Evolutionary conservation across 2,113 vertebrate genomes (phyloP).

Genomic region (Camelus dromedarius): DNA sequence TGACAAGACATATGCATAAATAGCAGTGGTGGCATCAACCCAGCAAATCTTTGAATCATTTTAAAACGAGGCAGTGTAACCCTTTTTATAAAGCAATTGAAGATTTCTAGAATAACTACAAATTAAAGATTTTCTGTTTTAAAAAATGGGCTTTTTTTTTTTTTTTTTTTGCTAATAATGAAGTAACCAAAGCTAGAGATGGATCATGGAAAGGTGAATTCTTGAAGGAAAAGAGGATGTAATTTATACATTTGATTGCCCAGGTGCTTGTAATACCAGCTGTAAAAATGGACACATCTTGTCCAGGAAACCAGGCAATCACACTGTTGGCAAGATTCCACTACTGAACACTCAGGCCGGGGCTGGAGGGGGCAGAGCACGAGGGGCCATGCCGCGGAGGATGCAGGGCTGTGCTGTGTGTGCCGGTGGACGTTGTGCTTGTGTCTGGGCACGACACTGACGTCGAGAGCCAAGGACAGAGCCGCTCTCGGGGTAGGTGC

Average conservation of each 20-base stretch:
- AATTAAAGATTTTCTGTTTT: not conserved
- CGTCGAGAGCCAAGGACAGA: accelerated
- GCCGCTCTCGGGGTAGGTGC: accelerated
- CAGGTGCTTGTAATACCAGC: not conserved
- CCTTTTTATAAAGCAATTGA: not conserved
- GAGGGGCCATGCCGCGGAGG: accelerated
- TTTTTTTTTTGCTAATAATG: not conserved
- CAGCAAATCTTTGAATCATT: not conserved
- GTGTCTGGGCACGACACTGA: not conserved
- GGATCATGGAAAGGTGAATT: not conserved
- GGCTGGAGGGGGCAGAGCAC: accelerated
- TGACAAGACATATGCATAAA: not conserved
- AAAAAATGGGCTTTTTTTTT: not conserved
- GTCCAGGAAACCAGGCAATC: not conserved
- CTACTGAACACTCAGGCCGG: accelerated
- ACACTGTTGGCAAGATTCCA: not conserved
- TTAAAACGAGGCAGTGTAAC: not conserved
- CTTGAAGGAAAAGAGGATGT: not conserved
- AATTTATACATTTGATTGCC: not conserved
- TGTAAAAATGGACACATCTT: not conserved
- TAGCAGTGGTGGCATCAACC: not conserved
- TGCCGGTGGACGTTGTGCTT: accelerated
- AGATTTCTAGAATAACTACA: not conserved
- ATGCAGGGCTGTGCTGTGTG: accelerated
- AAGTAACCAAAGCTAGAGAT: not conserved